Conservation (phyloP, 2,797 vertebrate genomes). For the Emydoidea blandingii region DNA sequence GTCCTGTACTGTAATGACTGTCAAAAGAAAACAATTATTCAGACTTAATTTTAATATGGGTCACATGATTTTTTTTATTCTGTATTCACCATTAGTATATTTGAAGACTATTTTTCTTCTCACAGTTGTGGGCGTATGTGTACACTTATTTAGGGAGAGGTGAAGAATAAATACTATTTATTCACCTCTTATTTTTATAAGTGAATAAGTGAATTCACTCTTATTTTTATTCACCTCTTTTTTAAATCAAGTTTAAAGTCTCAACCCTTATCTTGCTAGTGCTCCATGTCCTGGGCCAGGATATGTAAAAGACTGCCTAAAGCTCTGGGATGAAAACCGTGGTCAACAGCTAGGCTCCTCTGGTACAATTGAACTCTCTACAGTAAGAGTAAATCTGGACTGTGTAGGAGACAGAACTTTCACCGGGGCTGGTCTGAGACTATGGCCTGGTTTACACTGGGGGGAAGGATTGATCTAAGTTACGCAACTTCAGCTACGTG, state of each 20-base stretch:
- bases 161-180: conserved; percentile 2
- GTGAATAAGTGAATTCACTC: too few species aligned
- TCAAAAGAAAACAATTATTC: not conserved
- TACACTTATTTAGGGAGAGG: not conserved
- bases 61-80: not conserved
- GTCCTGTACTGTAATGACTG: not conserved
- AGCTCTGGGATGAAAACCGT: not conserved
- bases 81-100: not conserved
- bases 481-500: too few species aligned
- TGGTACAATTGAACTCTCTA: not conserved
- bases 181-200: too few species aligned
- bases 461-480: too few species aligned
- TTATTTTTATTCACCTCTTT: too few species aligned
- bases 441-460: too few species aligned
- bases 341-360: not conserved
- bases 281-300: not conserved
- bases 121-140: not conserved
- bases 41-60: not conserved
- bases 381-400: too few species aligned
- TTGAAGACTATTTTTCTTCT: not conserved
- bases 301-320: not conserved
- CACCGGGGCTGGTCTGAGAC: too few species aligned
- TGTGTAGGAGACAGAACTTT: too few species aligned
- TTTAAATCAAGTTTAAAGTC: not conserved
- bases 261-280: not conserved